Evolutionary conservation across 2,888 invertebrate genomes (phyloP).

Genomic region (Melinaea menophilus): DNA sequence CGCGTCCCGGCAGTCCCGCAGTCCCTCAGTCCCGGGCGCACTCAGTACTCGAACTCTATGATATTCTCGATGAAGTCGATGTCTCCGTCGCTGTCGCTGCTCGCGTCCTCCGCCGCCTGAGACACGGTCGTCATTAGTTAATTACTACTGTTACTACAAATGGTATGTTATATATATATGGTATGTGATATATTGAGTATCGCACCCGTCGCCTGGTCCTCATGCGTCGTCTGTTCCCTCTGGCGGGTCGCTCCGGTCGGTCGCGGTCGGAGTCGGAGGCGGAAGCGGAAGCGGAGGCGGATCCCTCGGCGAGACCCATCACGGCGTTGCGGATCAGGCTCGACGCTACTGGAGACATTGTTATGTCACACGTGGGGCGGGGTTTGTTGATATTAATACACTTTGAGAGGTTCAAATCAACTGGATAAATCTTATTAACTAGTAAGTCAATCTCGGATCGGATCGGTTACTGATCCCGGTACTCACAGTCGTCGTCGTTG

Average conservation of each 20-base stretch:
- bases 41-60: slow-evolving; percentile 59
- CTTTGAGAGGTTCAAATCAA: background rate
- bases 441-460: background rate
- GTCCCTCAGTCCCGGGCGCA: background rate
- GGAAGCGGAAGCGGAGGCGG: slow-evolving; percentile 44
- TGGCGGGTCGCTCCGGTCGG: slow-evolving; percentile 34
- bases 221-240: slow-evolving; percentile 28
- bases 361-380: slow-evolving; percentile 22
- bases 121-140: background rate
- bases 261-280: slow-evolving; percentile 38
- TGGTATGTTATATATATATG: background rate
- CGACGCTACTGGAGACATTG: slow-evolving; percentile 43
- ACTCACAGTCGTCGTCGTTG: slow-evolving; percentile 70
- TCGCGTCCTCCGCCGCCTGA: slow-evolving; percentile 46
- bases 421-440: background rate
- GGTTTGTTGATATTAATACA: slow-evolving; percentile 1
- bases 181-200: background rate
- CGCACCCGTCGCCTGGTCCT: slow-evolving; percentile 41
- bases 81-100: slow-evolving; percentile 63
- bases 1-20: too few species aligned
- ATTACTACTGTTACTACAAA: background rate
- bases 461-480: background rate
- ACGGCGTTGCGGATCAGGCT: slow-evolving; percentile 65
- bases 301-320: slow-evolving; percentile 55
- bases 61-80: slow-evolving; percentile 61